Conservation (phyloP, 2,888 invertebrate species). For the Amitus sp. region DNA sequence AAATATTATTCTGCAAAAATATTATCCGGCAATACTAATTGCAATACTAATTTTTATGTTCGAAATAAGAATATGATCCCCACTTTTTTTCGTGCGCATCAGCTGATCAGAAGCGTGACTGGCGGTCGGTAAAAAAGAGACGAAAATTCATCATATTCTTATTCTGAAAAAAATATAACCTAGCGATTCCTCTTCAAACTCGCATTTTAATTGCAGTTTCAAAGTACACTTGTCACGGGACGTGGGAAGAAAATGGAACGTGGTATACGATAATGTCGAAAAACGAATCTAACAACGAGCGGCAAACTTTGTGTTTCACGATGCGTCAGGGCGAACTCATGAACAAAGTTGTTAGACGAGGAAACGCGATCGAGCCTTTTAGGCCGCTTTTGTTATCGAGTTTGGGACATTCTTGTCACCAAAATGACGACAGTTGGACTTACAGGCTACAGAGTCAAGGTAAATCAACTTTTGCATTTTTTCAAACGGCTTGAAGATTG, state of each 20-base stretch:
- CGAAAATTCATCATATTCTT: no score
- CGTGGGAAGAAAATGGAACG: constrained; percentile 74
- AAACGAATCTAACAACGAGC: constrained; percentile 46
- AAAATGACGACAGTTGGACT: constrained; percentile 44
- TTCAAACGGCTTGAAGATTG: not conserved
- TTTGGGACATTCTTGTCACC: constrained; percentile 54
- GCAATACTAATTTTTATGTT: no score
- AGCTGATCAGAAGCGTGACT: no score
- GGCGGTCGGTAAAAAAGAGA: no score
- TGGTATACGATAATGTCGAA: constrained; percentile 76
- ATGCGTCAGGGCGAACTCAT: constrained; percentile 51
- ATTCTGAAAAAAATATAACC: no score
- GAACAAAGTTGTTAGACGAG: constrained; percentile 47
- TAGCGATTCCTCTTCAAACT: no score
- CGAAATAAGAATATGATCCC: no score
- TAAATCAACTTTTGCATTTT: constrained; percentile 25
- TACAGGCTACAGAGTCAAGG: constrained; percentile 60
- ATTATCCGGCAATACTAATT: no score
- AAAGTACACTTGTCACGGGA: constrained; percentile 80
- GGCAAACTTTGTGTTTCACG: constrained; percentile 58
- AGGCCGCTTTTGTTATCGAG: constrained; percentile 57
- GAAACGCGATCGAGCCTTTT: constrained; percentile 46
- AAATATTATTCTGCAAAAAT: no score
- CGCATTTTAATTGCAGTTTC: constrained; percentile 46
- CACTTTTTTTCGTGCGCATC: no score